Evolutionary conservation across 2,797 vertebrate species (phyloP), one percentile per base, ranked within the genome.

Genomic region (Epinephelus coioides): DNA sequence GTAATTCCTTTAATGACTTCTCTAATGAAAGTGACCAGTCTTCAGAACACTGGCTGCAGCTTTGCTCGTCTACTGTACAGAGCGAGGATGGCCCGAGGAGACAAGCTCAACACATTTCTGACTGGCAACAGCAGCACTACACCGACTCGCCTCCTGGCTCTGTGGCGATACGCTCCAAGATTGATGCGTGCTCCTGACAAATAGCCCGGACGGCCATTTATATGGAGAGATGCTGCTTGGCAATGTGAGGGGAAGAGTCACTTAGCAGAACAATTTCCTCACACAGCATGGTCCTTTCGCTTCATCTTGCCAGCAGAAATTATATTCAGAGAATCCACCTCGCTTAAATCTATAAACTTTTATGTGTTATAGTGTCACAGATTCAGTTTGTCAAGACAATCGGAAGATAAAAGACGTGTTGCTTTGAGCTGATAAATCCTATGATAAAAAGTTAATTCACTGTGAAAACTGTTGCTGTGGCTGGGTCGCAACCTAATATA

Each of bases 1-100:
- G 92, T 91, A 92, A 92, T 91, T 90, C 90, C 82, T 91, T 79
- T 94, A 94, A 94, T 93, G 93, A 94, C 88, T 93, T 89, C 81
- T 91, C 88, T 95, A 95, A 95, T 94, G 90, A 94, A 94, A 92
- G 91, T 82, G 89, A 76, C 87, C 92, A 92, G 86, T 86, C 93
- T 92, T 59, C 86, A 88, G 91, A 92, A 94, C 83, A 44, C 66
- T 83, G 87, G 86, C 86, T 85, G 59, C 87, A 84, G 87, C 72
- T 84, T 68, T 71, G 76, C 69, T 87, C 69, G 80, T 84, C 59
- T 63, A 82, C 89, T 78, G 84, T 76, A 85, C 86, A 44, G 79
- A 84, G 79, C n/a, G 23, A 67, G 82, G 78, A 87, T 78, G 82
- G 90, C 93, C 92, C 10, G 88, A 89, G 91, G 94, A 93, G 93